Conservation (phyloP, 2,888 invertebrate species). For the Pollenia griseotomentosa region DNA sequence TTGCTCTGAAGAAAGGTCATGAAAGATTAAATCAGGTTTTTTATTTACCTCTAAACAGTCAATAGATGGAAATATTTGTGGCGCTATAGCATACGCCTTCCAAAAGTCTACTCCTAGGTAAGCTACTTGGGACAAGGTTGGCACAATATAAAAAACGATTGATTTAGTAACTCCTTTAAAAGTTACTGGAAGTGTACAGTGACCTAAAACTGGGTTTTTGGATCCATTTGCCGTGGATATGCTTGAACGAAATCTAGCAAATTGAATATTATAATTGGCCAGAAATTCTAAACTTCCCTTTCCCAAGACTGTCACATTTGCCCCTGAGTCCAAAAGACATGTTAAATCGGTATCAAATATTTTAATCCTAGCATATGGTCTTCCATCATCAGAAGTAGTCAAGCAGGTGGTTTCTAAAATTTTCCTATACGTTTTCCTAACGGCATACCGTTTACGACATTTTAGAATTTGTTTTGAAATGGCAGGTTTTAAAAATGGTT, state of each 20-base stretch:
- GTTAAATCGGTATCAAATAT: not conserved
- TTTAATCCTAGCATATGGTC: not conserved
- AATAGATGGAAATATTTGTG: no score
- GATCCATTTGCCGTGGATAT: conserved; percentile 1
- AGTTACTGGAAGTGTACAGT: not conserved
- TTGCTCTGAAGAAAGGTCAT: no score
- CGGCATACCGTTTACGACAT: not conserved
- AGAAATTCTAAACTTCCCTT: not conserved
- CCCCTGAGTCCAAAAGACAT: not conserved
- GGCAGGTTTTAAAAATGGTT: no score
- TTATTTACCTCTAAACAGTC: no score
- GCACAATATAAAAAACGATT: no score
- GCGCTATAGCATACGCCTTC: no score
- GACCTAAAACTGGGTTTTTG: not conserved
- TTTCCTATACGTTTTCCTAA: not conserved
- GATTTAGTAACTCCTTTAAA: no score
- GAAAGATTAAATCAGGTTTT: no score
- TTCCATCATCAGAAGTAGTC: not conserved
- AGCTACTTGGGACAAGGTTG: no score
- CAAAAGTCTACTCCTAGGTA: no score
- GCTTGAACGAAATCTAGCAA: not conserved
- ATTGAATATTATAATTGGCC: not conserved
- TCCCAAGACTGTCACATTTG: not conserved
- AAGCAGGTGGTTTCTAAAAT: not conserved
- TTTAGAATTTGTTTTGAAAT: no score